phyloP scores from a whole-genome alignment of 2,797 vertebrate species.

The Glyptemys insculpta region DNA sequence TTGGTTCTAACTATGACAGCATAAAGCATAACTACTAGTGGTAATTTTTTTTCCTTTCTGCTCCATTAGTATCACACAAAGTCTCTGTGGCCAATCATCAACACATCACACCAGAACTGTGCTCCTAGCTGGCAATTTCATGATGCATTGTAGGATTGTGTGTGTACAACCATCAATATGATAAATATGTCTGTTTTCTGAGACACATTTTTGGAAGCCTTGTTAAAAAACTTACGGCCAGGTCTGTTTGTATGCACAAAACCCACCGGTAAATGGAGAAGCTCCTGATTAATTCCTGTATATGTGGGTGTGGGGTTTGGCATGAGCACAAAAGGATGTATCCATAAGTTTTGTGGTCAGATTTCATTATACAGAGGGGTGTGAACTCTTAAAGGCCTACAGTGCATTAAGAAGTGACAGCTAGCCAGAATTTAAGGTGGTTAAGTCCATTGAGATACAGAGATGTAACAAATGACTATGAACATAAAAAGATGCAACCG shows the following conservation, averaged over 20 bases:
- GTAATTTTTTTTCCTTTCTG: background rate
- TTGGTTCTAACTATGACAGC: background rate
- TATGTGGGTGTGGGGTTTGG: background rate
- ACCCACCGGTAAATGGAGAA: conserved; percentile 25
- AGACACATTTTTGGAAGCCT: too few relatives aligned
- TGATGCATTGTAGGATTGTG: background rate
- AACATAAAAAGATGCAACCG: background rate
- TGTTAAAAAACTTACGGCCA: too few relatives aligned
- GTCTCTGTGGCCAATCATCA: background rate
- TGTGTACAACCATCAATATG: background rate
- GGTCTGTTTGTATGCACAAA: conserved; percentile 1
- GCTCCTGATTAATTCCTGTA: conserved; percentile 3
- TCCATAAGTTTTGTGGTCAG: background rate
- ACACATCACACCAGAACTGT: background rate
- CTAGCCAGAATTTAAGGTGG: conserved; percentile 32
- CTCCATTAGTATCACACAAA: background rate
- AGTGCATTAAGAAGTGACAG: background rate
- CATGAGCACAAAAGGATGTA: background rate
- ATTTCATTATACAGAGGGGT: background rate
- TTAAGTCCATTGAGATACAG: background rate
- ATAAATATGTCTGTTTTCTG: background rate
- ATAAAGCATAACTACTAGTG: background rate
- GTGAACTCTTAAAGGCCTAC: background rate
- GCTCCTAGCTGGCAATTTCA: background rate
- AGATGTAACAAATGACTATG: background rate